Conservation (phyloP, 2,888 invertebrate genomes). For the Uloborus plumipes region DNA sequence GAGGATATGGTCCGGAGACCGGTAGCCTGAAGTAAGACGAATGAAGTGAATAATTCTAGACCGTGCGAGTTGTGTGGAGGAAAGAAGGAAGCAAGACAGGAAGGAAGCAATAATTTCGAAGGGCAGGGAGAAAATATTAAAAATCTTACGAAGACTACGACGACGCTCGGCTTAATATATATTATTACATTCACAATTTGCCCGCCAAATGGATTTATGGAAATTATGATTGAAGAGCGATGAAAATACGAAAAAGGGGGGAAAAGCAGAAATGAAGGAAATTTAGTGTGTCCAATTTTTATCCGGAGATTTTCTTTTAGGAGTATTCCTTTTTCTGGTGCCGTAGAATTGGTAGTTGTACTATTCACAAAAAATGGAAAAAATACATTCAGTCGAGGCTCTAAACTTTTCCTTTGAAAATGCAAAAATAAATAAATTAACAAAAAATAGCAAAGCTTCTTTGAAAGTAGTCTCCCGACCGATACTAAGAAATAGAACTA, state of each 20-base stretch:
- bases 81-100: constrained; percentile 13
- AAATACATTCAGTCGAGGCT: no score
- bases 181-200: constrained; percentile 52
- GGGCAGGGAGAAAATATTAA: constrained; percentile 9
- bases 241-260: not conserved
- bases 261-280: no score
- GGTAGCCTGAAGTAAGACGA: constrained; percentile 35
- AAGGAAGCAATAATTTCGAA: constrained; percentile 39
- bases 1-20: constrained; percentile 15
- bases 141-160: constrained; percentile 15
- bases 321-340: no score
- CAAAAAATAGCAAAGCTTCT: no score
- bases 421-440: no score
- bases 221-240: constrained; percentile 52
- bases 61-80: not conserved
- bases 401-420: no score
- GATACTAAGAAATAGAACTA: no score
- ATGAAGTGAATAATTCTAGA: constrained; percentile 8
- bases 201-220: constrained; percentile 51
- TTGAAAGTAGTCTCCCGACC: no score
- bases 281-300: no score
- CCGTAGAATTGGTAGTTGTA: no score
- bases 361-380: no score
- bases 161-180: constrained; percentile 29
- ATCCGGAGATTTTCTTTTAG: no score